Percentiles rank a stretch among this genome's conserved stretches.
phyloP scores from a whole-genome alignment of 2,113 vertebrate species.

The Rattus norvegicus region DNA sequence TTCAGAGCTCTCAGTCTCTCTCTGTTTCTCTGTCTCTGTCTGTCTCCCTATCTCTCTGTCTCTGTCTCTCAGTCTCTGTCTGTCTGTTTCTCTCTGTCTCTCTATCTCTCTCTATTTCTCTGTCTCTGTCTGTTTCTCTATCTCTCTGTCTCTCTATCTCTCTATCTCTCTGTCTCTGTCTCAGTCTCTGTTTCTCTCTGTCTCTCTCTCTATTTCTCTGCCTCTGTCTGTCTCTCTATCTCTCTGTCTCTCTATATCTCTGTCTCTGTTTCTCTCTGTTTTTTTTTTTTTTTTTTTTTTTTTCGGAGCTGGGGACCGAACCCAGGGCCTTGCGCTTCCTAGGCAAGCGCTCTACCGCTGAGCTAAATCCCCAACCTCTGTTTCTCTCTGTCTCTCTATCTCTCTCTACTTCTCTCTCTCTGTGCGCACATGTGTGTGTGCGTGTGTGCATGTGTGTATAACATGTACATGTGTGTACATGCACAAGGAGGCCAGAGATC shows the following conservation, averaged over 20 bases:
- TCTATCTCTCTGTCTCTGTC: not conserved
- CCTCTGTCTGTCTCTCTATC: too few relatives aligned
- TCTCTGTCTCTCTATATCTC: too few relatives aligned
- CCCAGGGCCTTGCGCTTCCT: too few relatives aligned
- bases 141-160: not conserved
- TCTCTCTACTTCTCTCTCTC: too few relatives aligned
- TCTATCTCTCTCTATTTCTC: not conserved
- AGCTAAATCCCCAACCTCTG: too few relatives aligned
- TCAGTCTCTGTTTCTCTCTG: not conserved
- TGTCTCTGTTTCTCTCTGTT: too few relatives aligned
- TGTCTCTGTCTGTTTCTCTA: not conserved
- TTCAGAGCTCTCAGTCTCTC: not conserved
- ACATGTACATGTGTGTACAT: not conserved
- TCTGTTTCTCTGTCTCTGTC: not conserved
- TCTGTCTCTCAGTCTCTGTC: not conserved
- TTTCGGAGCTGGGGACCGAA: too few relatives aligned
- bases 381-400: too few relatives aligned
- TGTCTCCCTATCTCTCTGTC: not conserved
- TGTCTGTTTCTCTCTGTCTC: not conserved
- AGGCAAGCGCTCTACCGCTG: too few relatives aligned
- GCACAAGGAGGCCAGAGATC: not conserved
- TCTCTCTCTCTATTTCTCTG: not conserved
- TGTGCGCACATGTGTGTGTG: not conserved
- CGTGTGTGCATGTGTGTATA: too few relatives aligned
- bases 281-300: too few relatives aligned